Percentiles rank a stretch among this genome's conserved stretches.
Evolutionary conservation across 2,797 vertebrate species (phyloP).

Genomic region (Phaenicophaeus curvirostris): DNA sequence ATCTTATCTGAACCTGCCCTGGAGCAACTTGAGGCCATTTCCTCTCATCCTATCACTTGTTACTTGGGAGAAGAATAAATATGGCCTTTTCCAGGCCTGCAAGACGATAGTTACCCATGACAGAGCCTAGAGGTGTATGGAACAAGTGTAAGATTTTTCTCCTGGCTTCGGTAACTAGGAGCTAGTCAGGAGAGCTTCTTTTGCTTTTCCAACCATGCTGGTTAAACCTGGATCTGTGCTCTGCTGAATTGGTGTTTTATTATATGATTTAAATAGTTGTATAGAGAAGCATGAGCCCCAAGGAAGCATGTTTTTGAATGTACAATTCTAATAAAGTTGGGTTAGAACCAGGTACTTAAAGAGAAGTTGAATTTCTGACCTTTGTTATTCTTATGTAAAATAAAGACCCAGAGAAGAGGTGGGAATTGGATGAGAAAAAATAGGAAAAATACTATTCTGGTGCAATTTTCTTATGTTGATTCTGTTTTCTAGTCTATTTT

Average conservation of each 20-base stretch:
- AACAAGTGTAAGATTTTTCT: not conserved
- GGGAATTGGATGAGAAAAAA: not conserved
- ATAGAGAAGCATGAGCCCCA: not conserved
- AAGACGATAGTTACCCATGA: not conserved
- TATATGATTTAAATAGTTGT: not conserved
- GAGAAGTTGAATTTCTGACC: not conserved
- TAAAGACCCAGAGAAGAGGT: not conserved
- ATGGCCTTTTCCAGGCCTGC: not conserved
- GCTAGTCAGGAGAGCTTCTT: not conserved
- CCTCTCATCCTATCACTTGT: no score
- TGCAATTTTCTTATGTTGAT: not conserved
- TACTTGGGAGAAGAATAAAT: not conserved
- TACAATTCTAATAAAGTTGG: not conserved
- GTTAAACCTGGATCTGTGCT: not conserved
- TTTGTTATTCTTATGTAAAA: not conserved
- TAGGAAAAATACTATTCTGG: not conserved
- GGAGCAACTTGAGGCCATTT: no score
- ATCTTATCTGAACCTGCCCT: no score
- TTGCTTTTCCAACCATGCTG: not conserved
- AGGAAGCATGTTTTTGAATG: not conserved
- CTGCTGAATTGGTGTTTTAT: not conserved
- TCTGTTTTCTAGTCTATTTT: not conserved
- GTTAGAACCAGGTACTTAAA: not conserved
- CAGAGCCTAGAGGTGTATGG: not conserved
- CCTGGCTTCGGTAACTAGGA: not conserved